Evolutionary conservation across 2,888 invertebrate species (phyloP).

Genomic region (Bedellia somnulentella): DNA sequence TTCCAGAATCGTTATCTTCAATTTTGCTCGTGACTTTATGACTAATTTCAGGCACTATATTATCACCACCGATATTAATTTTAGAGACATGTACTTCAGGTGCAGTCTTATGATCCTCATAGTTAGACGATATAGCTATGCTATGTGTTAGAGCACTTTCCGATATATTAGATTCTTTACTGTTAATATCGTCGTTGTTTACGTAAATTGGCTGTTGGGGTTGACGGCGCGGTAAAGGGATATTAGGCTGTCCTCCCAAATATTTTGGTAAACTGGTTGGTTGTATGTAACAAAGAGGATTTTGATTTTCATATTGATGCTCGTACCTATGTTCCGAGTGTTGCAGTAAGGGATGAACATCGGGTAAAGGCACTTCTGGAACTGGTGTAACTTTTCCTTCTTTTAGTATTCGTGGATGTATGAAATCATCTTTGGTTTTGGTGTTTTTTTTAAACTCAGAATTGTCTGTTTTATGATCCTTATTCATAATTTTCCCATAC

Average conservation of each 20-base stretch:
- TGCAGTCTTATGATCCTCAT: slow-evolving; percentile 29
- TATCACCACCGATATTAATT: slow-evolving; percentile 46
- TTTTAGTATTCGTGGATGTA: slow-evolving; percentile 46
- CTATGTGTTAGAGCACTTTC: slow-evolving; percentile 47
- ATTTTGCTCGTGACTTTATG: slow-evolving; percentile 26
- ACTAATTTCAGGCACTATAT: slow-evolving; percentile 16
- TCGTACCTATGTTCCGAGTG: slow-evolving; percentile 80
- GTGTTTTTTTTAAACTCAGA: slow-evolving; percentile 57
- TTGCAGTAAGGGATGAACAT: slow-evolving; percentile 70
- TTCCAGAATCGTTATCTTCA: slow-evolving; percentile 79
- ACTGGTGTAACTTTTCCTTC: slow-evolving; percentile 53
- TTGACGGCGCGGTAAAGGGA: slow-evolving; percentile 30
- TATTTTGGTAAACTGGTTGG: slow-evolving; percentile 66
- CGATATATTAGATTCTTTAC: slow-evolving; percentile 22
- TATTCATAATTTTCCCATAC: slow-evolving; percentile 44
- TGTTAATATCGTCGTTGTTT: slow-evolving; percentile 45
- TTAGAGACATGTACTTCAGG: slow-evolving; percentile 63
- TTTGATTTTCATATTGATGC: slow-evolving; percentile 59
- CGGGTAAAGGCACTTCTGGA: slow-evolving; percentile 43
- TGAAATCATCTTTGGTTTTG: slow-evolving; percentile 52
- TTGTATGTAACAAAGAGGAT: slow-evolving; percentile 53
- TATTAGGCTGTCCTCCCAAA: slow-evolving; percentile 57
- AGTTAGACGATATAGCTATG: slow-evolving; percentile 46
- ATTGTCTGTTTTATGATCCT: slow-evolving; percentile 37
- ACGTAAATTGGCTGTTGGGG: slow-evolving; percentile 51